These are phyloP conservation scores for Takifugu flavidus DNA, from an alignment of 2,113 vertebrate genomes.

Conservation along the genomic window DNA sequence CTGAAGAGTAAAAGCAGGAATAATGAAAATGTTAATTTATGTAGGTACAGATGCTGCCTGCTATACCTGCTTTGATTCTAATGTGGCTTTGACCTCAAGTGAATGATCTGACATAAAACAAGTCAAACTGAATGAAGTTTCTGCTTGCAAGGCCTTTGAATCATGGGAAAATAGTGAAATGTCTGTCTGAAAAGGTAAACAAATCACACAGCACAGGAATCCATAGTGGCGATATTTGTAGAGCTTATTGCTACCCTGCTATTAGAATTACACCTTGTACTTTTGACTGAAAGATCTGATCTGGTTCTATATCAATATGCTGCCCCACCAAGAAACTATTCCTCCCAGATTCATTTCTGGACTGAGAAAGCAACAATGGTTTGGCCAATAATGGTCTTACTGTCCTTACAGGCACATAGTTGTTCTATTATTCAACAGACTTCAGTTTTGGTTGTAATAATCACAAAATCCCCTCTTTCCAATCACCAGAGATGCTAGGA, in stretches of 20 bases:
- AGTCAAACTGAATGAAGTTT: not conserved
- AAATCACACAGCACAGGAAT: not conserved
- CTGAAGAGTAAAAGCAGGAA: too few relatives aligned
- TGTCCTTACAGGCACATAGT: not conserved
- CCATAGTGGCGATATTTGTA: not conserved
- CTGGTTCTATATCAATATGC: slow-evolving; percentile 28
- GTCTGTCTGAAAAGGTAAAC: not conserved
- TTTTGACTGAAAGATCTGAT: slow-evolving; percentile 36
- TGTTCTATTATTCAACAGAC: not conserved
- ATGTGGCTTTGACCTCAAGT: too few relatives aligned
- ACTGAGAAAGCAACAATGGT: slow-evolving; percentile 2
- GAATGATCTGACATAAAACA: too few relatives aligned
- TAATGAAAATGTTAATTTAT: too few relatives aligned
- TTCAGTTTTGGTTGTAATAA: too few relatives aligned
- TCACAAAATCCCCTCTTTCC: not conserved
- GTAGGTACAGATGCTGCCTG: too few relatives aligned
- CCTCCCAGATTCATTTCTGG: slow-evolving; percentile 34
- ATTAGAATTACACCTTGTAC: slow-evolving; percentile 3
- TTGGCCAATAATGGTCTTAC: slow-evolving; percentile 11
- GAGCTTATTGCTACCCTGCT: not conserved
- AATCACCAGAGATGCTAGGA: slow-evolving; percentile 85
- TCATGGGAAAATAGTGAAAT: not conserved
- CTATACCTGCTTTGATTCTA: too few relatives aligned
- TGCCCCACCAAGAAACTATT: slow-evolving; percentile 39
- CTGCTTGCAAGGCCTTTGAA: not conserved